Percentiles rank a stretch among this genome's conserved stretches.
Evolutionary conservation across 2,797 vertebrate genomes (phyloP).

Genomic region (Taeniopygia guttata): DNA sequence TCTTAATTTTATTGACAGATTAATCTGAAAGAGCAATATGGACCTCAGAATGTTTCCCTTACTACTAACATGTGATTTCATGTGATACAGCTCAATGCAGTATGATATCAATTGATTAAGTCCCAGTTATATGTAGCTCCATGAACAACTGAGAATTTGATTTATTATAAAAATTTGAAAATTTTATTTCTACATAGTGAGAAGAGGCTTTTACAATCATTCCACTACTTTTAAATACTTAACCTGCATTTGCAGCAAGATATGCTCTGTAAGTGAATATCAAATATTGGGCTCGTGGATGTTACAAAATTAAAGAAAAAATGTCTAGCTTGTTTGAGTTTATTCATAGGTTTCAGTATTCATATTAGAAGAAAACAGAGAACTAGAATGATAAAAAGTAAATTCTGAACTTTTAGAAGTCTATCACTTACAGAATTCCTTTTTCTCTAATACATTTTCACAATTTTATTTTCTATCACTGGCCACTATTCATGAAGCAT

Average conservation of each 20-base stretch:
- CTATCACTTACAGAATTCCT: neutral
- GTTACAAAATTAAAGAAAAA: neutral
- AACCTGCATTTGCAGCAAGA: neutral
- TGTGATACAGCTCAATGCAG: neutral
- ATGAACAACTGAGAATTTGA: neutral
- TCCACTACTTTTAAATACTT: neutral
- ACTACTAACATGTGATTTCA: neutral
- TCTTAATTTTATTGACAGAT: neutral
- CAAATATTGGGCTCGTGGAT: neutral
- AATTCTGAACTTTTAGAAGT: neutral
- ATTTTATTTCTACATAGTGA: neutral
- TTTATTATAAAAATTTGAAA: neutral
- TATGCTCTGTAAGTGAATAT: neutral
- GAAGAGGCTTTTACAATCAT: neutral
- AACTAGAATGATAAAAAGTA: neutral
- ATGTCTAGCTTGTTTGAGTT: neutral
- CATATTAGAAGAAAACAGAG: neutral
- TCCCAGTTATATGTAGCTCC: neutral
- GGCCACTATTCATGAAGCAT: neutral
- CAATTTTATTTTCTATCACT: neutral
- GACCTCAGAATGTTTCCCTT: neutral
- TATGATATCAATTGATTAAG: neutral
- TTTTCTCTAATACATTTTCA: neutral
- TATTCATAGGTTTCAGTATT: neutral
- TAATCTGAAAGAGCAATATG: neutral